Evolutionary conservation across 37 sponge, comb jelly and placozoan species (phyloP).

Genomic region (Haliclona indistincta): DNA sequence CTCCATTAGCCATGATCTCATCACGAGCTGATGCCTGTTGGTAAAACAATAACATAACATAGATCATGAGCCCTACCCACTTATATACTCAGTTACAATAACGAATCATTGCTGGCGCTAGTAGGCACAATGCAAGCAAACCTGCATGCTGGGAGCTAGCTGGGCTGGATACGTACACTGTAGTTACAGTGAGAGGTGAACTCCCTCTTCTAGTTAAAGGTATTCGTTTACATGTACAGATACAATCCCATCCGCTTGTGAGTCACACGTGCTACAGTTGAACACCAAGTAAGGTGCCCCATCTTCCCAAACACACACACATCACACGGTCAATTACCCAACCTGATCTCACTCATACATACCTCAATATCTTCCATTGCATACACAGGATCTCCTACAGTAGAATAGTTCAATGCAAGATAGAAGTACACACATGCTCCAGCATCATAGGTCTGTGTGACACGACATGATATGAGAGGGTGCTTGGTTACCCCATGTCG

Average conservation of each 20-base stretch:
- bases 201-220: no score
- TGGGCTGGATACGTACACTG: background rate
- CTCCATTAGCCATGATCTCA: conserved; percentile 87
- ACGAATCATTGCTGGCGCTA: background rate
- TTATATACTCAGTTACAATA: background rate
- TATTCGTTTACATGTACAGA: no score
- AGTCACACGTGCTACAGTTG: no score
- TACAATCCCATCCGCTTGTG: no score
- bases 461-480: conserved; percentile 65
- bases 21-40: conserved; percentile 76
- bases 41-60: background rate
- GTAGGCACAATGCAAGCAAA: background rate
- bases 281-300: no score
- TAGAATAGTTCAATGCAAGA: conserved; percentile 76
- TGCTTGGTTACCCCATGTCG: conserved; percentile 23
- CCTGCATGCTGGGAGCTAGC: background rate
- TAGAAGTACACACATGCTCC: conserved; percentile 96
- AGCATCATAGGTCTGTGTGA: conserved; percentile 92
- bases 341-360: background rate
- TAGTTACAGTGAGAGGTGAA: no score
- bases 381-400: conserved; percentile 74
- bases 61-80: background rate
- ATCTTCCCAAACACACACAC: no score
- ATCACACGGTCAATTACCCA: background rate
- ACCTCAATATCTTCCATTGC: conserved; percentile 73